Evolutionary conservation across 2,113 vertebrate genomes (phyloP).

Genomic region (Tragelaphus buxtoni): DNA sequence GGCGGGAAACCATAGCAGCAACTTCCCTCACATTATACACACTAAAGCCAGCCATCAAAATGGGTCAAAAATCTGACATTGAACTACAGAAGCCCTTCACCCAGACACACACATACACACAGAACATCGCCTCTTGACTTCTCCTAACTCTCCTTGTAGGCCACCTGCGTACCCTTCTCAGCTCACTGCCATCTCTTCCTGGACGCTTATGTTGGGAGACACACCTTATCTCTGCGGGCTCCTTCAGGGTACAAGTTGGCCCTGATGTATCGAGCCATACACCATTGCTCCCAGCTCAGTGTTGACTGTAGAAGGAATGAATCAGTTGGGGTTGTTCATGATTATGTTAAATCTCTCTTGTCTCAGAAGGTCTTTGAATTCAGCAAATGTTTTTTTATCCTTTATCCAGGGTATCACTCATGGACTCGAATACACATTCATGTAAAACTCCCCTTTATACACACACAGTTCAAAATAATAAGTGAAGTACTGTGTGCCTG

Average conservation of each 20-base stretch:
- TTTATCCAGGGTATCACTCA: not conserved
- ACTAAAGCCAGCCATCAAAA: not conserved
- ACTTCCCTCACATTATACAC: not conserved
- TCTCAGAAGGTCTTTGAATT: not conserved
- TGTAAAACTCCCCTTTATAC: not conserved
- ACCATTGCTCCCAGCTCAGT: not conserved
- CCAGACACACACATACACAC: not conserved
- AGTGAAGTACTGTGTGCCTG: not conserved
- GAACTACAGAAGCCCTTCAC: not conserved
- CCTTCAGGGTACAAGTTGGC: not conserved
- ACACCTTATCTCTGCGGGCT: not conserved
- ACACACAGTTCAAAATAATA: not conserved
- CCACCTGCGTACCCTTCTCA: not conserved
- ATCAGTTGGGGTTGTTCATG: not conserved
- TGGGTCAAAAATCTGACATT: not conserved
- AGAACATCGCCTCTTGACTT: not conserved
- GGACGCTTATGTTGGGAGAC: not conserved
- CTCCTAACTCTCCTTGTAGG: not conserved
- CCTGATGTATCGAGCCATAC: not conserved
- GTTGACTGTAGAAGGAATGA: not conserved
- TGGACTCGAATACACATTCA: not conserved
- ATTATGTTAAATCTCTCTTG: not conserved
- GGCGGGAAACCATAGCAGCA: not conserved
- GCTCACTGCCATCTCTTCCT: not conserved
- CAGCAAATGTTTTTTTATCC: not conserved